These are phyloP conservation scores for Oreotrochilus melanogaster DNA, from an alignment of 2,113 vertebrate genomes.

Conservation along the genomic window DNA sequence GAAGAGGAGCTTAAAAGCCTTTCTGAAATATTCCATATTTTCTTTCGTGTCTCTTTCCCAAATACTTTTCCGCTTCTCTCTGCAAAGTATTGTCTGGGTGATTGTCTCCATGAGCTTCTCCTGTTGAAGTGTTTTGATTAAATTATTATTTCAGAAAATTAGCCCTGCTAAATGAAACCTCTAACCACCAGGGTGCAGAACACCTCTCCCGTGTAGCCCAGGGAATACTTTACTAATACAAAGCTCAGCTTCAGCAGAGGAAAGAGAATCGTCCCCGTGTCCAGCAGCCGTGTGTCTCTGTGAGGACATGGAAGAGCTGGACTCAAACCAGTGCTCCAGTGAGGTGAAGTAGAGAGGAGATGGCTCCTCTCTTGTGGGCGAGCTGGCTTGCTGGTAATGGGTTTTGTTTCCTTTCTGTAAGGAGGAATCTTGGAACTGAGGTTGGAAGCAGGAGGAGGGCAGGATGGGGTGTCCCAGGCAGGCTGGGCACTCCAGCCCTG, in stretches of 20 bases:
- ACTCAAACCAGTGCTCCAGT: not conserved
- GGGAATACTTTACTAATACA: not conserved
- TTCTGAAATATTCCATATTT: not conserved
- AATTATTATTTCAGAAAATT: not conserved
- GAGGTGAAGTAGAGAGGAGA: not conserved
- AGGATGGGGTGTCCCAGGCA: not conserved
- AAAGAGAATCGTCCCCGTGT: not conserved
- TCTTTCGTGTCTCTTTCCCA: not conserved
- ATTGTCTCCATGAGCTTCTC: not conserved
- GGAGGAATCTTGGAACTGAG: not conserved
- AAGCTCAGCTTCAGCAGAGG: not conserved
- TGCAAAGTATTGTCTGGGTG: not conserved
- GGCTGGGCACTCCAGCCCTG: not conserved
- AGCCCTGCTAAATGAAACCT: not conserved
- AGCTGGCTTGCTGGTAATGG: not conserved
- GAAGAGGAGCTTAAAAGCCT: not conserved
- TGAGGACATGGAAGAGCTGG: constrained; percentile 23
- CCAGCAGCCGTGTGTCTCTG: constrained; percentile 14
- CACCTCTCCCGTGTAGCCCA: not conserved
- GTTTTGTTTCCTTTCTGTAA: not conserved
- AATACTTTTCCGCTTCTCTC: not conserved
- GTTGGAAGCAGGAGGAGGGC: not conserved
- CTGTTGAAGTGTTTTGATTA: not conserved
- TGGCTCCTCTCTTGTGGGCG: not conserved
- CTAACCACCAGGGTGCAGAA: not conserved